Base-by-base conservation (phyloP, 2,888 invertebrate genomes). In the Acrobasis suavella region DNA sequence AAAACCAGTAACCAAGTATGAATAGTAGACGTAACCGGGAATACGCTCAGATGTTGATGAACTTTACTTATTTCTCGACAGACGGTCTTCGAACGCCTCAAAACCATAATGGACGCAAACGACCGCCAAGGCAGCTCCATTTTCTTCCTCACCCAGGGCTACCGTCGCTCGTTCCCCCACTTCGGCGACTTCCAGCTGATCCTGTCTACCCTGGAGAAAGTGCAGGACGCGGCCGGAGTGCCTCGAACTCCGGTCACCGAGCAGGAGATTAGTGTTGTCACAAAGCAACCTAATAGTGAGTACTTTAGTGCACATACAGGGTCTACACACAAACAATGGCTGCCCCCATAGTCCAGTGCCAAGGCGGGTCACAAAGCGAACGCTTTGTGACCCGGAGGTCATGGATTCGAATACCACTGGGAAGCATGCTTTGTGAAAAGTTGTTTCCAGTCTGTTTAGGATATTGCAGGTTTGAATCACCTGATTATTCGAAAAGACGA, bases 181-280 rank as follows among this genome's bases (percentile, higher is more conserved):
- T 79, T 76, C 62, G 81, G 75, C 0, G 91, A 91, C 76, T 89
- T 87, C 72, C 80, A 85, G 56, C 52, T 88, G 15, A 81, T 90
- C 0, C 58, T 83, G 69, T 65, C 76, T 0, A 80, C 81, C 0
- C 66, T 87, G 12, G 84, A 89, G 62, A 60, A 63, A 1, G 39
- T 86, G 0, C 78, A 88, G 67, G 85, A 85, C 63, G 72, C 69
- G 0, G 69, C 65, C 0, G 83, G 79, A 0, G 63, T 63, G 1
- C 78, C 82, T 0, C 66, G 82, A 2, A 64, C 72, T 0, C 74
- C 81, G 49, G 22, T 87, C 0, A 56, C 66, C 0, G 87, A 87
- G 66, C 16, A 62, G 0, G 81, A 84, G 0, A 66, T 87, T 0
- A 50, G 60, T 0, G 49, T 58, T 0, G n/a, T 65, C 2, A 42